Evolutionary conservation across 2,888 invertebrate species (phyloP).

Genomic region (Tolmerus cingulatus): DNA sequence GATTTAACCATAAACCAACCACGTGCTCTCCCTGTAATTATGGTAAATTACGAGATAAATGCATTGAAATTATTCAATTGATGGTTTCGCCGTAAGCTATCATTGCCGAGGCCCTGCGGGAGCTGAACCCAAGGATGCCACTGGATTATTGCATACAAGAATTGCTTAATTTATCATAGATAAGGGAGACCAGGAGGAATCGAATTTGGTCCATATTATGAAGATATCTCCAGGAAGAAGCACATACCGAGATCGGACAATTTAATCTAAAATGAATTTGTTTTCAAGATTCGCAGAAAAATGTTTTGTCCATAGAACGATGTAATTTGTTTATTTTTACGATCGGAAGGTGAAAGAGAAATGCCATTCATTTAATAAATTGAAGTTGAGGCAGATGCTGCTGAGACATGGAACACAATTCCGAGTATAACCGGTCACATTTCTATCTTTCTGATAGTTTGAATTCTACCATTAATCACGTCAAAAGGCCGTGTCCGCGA

Average conservation of each 20-base stretch:
- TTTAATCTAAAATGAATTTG: not conserved
- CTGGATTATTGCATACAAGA: not conserved
- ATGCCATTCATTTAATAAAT: not conserved
- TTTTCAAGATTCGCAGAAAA: not conserved
- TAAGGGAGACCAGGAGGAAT: not conserved
- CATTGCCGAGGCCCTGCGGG: not conserved
- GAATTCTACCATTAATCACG: not conserved
- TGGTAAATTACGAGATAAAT: not conserved
- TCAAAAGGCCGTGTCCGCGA: not conserved
- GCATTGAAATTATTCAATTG: not conserved
- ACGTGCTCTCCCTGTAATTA: not conserved
- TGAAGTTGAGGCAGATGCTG: not conserved
- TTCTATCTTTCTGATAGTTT: not conserved
- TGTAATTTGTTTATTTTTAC: not conserved
- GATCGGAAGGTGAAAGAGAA: not conserved
- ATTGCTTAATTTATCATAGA: not conserved
- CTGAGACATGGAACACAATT: not conserved
- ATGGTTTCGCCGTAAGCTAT: not conserved
- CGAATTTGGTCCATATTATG: not conserved
- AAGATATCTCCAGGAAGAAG: not conserved
- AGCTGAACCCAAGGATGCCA: not conserved
- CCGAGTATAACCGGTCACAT: not conserved
- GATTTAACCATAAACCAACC: not conserved
- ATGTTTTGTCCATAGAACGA: not conserved
- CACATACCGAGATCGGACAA: not conserved